A percentile compares a stretch with the other conserved stretches of the same genome.
These are phyloP conservation scores for Diphyllodes magnificus DNA, from an alignment of 2,113 vertebrate genomes.

Conservation along the genomic window DNA sequence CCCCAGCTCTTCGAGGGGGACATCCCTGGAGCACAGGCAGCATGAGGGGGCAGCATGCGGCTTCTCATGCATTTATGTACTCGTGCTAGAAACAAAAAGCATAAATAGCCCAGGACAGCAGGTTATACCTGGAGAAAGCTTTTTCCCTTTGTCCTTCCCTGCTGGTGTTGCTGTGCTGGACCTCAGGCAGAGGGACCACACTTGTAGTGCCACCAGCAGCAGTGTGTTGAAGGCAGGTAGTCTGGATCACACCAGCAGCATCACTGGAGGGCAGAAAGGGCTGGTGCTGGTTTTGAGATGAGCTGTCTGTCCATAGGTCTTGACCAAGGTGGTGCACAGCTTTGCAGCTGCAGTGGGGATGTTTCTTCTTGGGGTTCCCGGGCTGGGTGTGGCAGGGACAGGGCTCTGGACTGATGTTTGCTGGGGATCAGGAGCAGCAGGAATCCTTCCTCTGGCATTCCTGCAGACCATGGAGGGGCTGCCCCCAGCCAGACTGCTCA, in stretches of 20 bases:
- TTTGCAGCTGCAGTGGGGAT: background rate
- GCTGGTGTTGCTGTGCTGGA: background rate
- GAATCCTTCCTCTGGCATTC: background rate
- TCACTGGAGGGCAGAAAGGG: background rate
- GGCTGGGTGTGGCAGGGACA: background rate
- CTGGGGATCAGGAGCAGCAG: background rate
- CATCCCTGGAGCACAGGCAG: background rate
- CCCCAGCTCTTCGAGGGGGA: background rate
- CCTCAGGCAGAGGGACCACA: background rate
- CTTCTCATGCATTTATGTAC: background rate
- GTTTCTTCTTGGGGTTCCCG: background rate
- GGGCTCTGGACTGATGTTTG: background rate
- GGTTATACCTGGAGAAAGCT: background rate
- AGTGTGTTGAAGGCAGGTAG: background rate
- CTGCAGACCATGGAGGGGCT: background rate
- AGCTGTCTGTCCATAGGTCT: background rate
- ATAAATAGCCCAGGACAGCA: background rate
- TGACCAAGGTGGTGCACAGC: background rate
- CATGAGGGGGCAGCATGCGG: background rate
- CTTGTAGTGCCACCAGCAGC: background rate
- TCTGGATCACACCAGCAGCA: background rate
- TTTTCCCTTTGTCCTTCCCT: background rate
- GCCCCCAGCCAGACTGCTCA: background rate
- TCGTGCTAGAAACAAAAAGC: background rate
- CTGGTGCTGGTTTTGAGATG: background rate